A percentile compares a stretch with the other conserved stretches of the same genome.
Conservation (phyloP, 2,113 vertebrate species). For the Trinectes maculatus region DNA sequence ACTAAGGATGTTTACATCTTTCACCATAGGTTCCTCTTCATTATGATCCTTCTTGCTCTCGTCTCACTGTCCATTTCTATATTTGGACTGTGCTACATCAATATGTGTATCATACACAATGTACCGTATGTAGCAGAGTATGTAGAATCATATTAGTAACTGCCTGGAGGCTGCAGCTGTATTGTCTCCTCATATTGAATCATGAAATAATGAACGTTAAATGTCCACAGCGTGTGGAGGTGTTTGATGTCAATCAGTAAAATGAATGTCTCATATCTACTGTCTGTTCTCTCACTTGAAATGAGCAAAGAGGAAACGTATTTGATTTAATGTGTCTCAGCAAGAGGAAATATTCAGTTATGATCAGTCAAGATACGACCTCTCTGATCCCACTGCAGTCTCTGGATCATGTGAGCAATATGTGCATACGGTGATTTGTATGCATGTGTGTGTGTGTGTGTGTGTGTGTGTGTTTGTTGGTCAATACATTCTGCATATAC, state of each 20-base stretch:
- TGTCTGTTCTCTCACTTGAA: neutral
- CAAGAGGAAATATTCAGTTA: conserved; percentile 26
- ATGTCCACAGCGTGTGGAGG: conserved; percentile 28
- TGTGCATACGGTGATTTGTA: neutral
- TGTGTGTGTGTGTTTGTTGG: conserved; percentile 4
- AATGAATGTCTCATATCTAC: neutral
- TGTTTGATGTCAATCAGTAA: too few relatives aligned
- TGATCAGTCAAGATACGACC: conserved; percentile 4
- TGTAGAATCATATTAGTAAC: conserved; percentile 5
- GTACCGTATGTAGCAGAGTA: neutral
- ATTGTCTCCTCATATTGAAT: conserved; percentile 23
- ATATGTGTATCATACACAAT: neutral
- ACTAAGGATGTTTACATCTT: neutral
- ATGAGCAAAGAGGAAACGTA: neutral
- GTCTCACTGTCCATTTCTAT: conserved; percentile 27
- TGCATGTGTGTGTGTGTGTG: conserved; percentile 16
- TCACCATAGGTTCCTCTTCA: neutral
- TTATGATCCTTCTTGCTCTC: neutral
- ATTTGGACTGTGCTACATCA: conserved; percentile 31
- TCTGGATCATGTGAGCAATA: conserved; percentile 19
- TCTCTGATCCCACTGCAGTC: conserved; percentile 7
- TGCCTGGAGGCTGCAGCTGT: conserved; percentile 32
- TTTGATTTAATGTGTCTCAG: conserved; percentile 12
- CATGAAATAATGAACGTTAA: conserved; percentile 26
- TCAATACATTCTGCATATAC: conserved; percentile 1